A percentile compares a stretch with the other conserved stretches of the same genome.
These are phyloP conservation scores for Euphonia xanthogaster DNA, from an alignment of 2,797 vertebrate species.

Conservation along the genomic window DNA sequence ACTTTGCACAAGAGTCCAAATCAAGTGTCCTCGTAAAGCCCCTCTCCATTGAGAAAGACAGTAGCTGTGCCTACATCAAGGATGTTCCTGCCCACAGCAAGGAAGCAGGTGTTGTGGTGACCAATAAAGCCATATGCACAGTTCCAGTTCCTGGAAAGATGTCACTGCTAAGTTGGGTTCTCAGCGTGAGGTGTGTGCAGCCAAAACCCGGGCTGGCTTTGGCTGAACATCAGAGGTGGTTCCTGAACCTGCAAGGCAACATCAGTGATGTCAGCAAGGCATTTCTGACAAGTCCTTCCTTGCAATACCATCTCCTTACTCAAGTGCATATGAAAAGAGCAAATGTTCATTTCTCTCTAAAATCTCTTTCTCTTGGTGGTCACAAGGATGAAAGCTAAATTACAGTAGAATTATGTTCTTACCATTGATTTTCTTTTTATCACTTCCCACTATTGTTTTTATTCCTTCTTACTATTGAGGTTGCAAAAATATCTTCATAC, in stretches of 20 bases:
- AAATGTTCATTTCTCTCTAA: conserved; percentile 52
- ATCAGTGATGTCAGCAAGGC: conserved; percentile 9
- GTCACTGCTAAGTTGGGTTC: neutral
- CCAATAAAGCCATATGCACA: neutral
- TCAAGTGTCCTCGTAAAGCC: neutral
- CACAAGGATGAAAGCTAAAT: conserved; percentile 51
- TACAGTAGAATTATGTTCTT: conserved; percentile 33
- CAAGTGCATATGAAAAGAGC: conserved; percentile 9
- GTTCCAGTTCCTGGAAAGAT: neutral
- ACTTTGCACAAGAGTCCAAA: neutral
- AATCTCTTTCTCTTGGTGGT: conserved; percentile 11
- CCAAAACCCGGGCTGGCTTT: conserved; percentile 30
- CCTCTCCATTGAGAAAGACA: neutral
- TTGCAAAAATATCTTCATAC: conserved; percentile 35
- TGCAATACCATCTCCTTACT: conserved; percentile 47
- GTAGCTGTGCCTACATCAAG: neutral
- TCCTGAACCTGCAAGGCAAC: neutral
- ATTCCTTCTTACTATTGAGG: conserved; percentile 8
- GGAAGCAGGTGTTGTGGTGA: neutral
- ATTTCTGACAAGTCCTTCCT: neutral
- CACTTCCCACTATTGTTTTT: conserved; percentile 36
- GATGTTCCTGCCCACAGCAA: neutral
- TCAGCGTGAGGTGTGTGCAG: neutral
- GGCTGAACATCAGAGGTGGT: conserved; percentile 12
- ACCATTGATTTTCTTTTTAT: conserved; percentile 56